These are phyloP conservation scores for Nannoperca obscura DNA, from an alignment of 2,797 vertebrate species.

Conservation along the genomic window DNA sequence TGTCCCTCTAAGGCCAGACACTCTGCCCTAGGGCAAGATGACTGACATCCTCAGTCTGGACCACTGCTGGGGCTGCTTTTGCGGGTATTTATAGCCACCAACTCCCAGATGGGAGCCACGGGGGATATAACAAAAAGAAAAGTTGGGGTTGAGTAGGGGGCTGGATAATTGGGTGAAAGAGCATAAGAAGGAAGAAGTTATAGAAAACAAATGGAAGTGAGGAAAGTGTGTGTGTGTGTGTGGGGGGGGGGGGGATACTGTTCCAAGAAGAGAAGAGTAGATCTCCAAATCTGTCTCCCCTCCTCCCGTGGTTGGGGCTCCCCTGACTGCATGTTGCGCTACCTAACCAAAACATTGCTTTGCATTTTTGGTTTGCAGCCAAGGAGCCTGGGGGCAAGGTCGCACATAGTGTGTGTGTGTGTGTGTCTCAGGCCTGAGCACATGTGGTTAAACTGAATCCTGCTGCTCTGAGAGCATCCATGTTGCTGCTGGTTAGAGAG, in stretches of 20 bases:
- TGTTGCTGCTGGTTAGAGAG: slow-evolving; percentile 42
- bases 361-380: slow-evolving; percentile 70
- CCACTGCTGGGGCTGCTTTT: slow-evolving; percentile 39
- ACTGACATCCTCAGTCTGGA: slow-evolving; percentile 49
- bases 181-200: neutral
- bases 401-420: neutral
- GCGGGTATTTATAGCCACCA: slow-evolving; percentile 51
- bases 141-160: neutral
- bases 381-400: slow-evolving; percentile 49
- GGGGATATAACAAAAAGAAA: slow-evolving; percentile 15
- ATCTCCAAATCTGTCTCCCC: neutral
- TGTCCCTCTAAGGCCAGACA: slow-evolving; percentile 61
- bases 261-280: neutral
- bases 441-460: slow-evolving; percentile 43
- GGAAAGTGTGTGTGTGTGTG: neutral
- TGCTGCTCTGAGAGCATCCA: slow-evolving; percentile 46
- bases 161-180: neutral
- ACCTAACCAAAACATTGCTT: slow-evolving; percentile 77
- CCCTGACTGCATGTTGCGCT: slow-evolving; percentile 57
- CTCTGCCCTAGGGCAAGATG: slow-evolving; percentile 36
- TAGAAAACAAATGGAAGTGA: neutral
- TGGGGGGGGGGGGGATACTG: too few relatives aligned
- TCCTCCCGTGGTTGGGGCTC: slow-evolving; percentile 29
- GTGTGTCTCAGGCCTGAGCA: slow-evolving; percentile 14
- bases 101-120: slow-evolving; percentile 22